Percentiles rank a stretch among this genome's conserved stretches.
Conservation (phyloP, 1,140 invertebrate genomes). For the Drosophila pruinosa region DNA sequence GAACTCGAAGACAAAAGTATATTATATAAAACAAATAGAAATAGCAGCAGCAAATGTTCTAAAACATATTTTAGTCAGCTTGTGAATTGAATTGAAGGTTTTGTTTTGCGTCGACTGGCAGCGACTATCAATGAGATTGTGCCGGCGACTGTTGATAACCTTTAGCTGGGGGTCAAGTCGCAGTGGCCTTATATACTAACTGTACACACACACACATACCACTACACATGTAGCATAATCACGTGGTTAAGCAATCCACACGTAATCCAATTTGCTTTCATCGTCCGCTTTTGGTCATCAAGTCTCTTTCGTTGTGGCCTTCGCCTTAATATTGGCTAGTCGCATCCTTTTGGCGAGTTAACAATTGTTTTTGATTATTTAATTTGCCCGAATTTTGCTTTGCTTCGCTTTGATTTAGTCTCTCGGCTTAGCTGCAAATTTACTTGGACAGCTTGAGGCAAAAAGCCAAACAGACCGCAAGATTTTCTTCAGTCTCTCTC, state of each 20-base stretch:
- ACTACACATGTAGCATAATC: too few species aligned
- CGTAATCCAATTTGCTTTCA: constrained; percentile 66
- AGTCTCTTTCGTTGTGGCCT: background rate
- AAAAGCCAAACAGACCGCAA: constrained; percentile 55
- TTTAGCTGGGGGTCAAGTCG: constrained; percentile 24
- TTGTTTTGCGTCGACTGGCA: constrained; percentile 3
- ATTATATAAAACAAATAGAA: background rate
- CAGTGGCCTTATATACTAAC: background rate
- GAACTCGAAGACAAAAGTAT: background rate
- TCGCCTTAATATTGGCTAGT: constrained; percentile 6
- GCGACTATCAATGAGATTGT: constrained; percentile 24
- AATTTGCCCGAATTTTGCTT: constrained; percentile 76
- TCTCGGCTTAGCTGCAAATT: constrained; percentile 44
- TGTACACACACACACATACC: too few species aligned
- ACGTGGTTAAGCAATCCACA: constrained; percentile 58
- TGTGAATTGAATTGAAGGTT: background rate
- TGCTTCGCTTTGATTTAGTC: constrained; percentile 80
- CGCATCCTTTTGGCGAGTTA: constrained; percentile 14
- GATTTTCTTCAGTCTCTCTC: constrained; percentile 30
- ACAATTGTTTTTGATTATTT: constrained; percentile 78
- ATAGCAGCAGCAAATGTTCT: background rate
- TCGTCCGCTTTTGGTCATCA: constrained; percentile 20
- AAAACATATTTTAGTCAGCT: background rate
- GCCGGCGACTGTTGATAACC: constrained; percentile 29
- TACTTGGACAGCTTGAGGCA: constrained; percentile 33